Conservation (phyloP, 1,140 invertebrate species). For the Harpegnathos saltator region DNA sequence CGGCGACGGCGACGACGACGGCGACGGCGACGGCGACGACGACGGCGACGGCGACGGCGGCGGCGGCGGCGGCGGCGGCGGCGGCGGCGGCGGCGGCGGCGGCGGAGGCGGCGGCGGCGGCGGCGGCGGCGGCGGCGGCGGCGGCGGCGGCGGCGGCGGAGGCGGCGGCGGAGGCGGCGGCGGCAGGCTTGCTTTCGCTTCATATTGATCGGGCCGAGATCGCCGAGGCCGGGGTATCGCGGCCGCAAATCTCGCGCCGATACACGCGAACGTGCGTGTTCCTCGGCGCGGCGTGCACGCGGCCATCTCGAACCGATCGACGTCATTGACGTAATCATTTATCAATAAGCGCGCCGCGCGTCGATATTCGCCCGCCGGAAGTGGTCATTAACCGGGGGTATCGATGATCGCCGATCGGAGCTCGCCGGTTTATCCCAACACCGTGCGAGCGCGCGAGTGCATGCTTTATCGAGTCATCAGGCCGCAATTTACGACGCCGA, state of each 20-base stretch:
- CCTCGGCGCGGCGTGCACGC: slow-evolving; percentile 30
- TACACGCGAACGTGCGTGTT: slow-evolving; percentile 45
- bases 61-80: too few species aligned
- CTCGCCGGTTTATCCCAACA: slow-evolving; percentile 22
- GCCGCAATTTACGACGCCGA: slow-evolving; percentile 39
- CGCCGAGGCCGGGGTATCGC: slow-evolving; percentile 18
- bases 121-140: too few species aligned
- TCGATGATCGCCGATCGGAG: slow-evolving; percentile 48
- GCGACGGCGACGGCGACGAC: too few species aligned
- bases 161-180: too few species aligned
- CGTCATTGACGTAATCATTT: slow-evolving; percentile 50
- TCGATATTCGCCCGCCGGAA: slow-evolving; percentile 45
- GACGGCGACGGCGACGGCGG: too few species aligned
- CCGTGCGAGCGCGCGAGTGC: background rate
- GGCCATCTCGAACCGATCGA: slow-evolving; percentile 30
- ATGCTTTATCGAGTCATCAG: slow-evolving; percentile 47
- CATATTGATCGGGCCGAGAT: slow-evolving; percentile 43
- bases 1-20: too few species aligned
- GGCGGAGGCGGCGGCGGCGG: too few species aligned
- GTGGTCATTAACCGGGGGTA: slow-evolving; percentile 45
- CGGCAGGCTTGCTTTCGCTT: slow-evolving; percentile 18
- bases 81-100: too few species aligned
- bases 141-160: too few species aligned
- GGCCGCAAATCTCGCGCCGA: slow-evolving; percentile 47
- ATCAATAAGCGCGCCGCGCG: slow-evolving; percentile 47